These are phyloP conservation scores for Apodemia zela DNA, from an alignment of 2,888 invertebrate species.

Conservation along the genomic window DNA sequence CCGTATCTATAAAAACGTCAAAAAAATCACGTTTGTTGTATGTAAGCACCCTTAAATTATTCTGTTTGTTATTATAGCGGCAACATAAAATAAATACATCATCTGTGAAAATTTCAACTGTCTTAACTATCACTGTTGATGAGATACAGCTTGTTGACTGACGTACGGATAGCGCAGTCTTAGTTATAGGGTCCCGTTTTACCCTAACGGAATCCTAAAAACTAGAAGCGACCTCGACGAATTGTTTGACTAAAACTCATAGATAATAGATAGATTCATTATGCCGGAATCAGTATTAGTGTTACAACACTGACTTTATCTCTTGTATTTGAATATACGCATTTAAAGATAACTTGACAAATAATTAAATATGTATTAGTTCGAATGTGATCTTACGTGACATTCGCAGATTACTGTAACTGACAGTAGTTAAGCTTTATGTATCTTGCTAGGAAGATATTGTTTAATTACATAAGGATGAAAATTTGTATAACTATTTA, in stretches of 20 bases:
- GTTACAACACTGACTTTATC: conserved; percentile 19
- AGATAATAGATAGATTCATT: conserved; percentile 7
- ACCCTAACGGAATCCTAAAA: too few species aligned
- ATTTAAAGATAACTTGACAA: conserved; percentile 32
- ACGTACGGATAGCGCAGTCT: too few species aligned
- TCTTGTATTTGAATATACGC: conserved; percentile 28
- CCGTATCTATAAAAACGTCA: too few species aligned
- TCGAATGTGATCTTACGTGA: conserved; percentile 39
- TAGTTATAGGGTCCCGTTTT: too few species aligned
- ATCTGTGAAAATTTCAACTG: too few species aligned
- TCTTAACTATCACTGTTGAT: too few species aligned
- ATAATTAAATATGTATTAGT: conserved; percentile 38
- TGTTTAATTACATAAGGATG: conserved; percentile 37
- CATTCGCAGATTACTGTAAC: conserved; percentile 44
- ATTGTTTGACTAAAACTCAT: background rate
- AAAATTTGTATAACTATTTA: conserved; percentile 37
- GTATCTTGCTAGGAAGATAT: conserved; percentile 34
- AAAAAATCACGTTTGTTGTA: too few species aligned
- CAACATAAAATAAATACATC: too few species aligned
- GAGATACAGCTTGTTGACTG: too few species aligned
- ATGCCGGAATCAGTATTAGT: conserved; percentile 10
- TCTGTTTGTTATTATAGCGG: too few species aligned
- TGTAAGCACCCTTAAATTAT: too few species aligned
- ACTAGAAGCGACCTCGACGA: background rate
- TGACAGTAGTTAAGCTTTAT: conserved; percentile 51